Evolutionary conservation across 1,140 invertebrate genomes (phyloP), one percentile per base, ranked within the genome.

Genomic region (Hydropsyche tenuis): DNA sequence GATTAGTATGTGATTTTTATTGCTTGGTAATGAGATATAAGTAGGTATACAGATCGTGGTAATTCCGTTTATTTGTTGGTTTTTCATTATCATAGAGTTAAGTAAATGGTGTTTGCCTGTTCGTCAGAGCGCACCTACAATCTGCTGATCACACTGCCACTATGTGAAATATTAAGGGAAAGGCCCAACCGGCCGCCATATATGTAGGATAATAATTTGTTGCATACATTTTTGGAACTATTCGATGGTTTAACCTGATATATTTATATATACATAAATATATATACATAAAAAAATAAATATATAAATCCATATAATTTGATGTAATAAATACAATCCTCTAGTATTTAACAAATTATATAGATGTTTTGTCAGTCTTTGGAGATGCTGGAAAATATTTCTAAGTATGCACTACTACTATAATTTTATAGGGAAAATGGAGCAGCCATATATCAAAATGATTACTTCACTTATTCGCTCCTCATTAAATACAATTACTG

Each of bases 91-190:
- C 42, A 68, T 68, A 68, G 65, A 23, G 18, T 68, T 68, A 68
- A 68, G 45, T 23, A 27, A 43, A 25, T 1, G 73, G 68, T 71
- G 69, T 53, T 5, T 1, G 63, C 68, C 69, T 69, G 64, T 60
- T 20, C 20, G 45, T 42, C 56, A 72, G 70, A 20, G 46, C 63
- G 23, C 69, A 23, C 68, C 69, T 45, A 72, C 70, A 72, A 75
- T 62, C 69, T 60, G 69, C 70, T 72, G 53, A 75, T 72, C 74
- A 69, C 75, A 77, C 73, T 74, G 73, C 73, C 76, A 75, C 68
- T 73, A 73, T 74, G 60, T 71, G 66, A 69, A 68, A 73, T 14
- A 4, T 72, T 46, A 66, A 45, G 66, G 30, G 37, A 25, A n/a
- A 37, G 51, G 75, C 63, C 64, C 11, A 11, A 7, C 48, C 46